Evolutionary conservation across 2,888 invertebrate genomes (phyloP), one percentile per base, ranked within the genome.

Genomic region (Cyrtodaria siliqua): DNA sequence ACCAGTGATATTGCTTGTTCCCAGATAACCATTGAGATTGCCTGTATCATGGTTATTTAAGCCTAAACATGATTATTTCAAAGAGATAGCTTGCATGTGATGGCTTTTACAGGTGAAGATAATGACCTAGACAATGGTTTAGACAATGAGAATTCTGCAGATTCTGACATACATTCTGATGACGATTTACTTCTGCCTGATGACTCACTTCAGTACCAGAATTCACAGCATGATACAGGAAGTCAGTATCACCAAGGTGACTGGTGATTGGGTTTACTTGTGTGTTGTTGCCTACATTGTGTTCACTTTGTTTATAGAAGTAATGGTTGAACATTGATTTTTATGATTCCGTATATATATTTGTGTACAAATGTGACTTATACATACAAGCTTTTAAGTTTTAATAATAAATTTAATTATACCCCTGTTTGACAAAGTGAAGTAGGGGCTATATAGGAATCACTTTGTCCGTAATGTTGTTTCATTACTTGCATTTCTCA

Each of bases 151-250:
- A 57, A 67, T 49, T 67, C 67, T 40, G 49, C 67, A 24, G 67
- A 67, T 47, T 67, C 67, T 63, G 87, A 86, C 60, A 73, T 82
- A 55, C 67, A 76, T 38, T 82, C 82, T 52, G 87, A 86, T 79
- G 89, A 86, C 78, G 88, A 87, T 53, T 71, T 87, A 53, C 73
- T 85, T 44, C 82, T 89, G 44, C 89, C 89, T 33, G 89, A 89
- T 72, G 83, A 85, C 60, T 89, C 88, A 16, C 71, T 82, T 26
- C 53, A 60, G 42, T 33, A 4, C 64, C 80, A 83, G 57, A 70
- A 73, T 73, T 47, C 63, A n/a, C 64, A 42, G 40, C 69, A 47
- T 70, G 68, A 73, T 52, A 61, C 47, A 53, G 44, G 29, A 59
- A 80, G 80, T 80, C 76, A 77, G 80, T 80, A 75, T 79, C 33